Conservation (phyloP, 2,888 invertebrate species). For the Marronus borbonicus region DNA sequence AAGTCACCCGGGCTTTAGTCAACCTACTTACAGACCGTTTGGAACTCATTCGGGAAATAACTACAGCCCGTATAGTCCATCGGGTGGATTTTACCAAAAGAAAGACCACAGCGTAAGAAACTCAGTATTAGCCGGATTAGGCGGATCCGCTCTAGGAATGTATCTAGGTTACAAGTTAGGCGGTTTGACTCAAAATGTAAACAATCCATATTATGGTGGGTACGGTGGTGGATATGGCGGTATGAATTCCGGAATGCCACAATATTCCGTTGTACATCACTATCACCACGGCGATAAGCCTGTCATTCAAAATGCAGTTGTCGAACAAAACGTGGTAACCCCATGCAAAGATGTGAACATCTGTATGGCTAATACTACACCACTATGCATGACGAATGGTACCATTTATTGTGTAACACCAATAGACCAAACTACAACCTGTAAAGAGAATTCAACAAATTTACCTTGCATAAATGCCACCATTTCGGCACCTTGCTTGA, state of each 20-base stretch:
- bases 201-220: slow-evolving; percentile 32
- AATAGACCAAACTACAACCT: slow-evolving; percentile 63
- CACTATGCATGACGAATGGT: slow-evolving; percentile 67
- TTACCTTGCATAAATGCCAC: slow-evolving; percentile 63
- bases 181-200: slow-evolving; percentile 33
- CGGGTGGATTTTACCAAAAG: slow-evolving; percentile 30
- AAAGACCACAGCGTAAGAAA: slow-evolving; percentile 48
- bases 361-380: slow-evolving; percentile 65
- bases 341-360: slow-evolving; percentile 66
- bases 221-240: slow-evolving; percentile 33
- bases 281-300: slow-evolving; percentile 65
- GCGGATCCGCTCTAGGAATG: slow-evolving; percentile 50
- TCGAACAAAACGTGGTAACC: slow-evolving; percentile 64
- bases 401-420: slow-evolving; percentile 68
- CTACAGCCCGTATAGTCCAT: slow-evolving; percentile 2
- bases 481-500: slow-evolving; percentile 63
- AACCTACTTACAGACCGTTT: slow-evolving; percentile 27
- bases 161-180: slow-evolving; percentile 50
- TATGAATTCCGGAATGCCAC: slow-evolving; percentile 55
- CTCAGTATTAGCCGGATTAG: slow-evolving; percentile 50
- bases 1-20: slow-evolving; percentile 35
- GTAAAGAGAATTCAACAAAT: slow-evolving; percentile 58
- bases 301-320: slow-evolving; percentile 61
- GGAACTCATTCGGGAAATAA: slow-evolving; percentile 11
- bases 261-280: slow-evolving; percentile 66